phyloP scores from a whole-genome alignment of 2,888 invertebrate genomes.

The Brachypterus glaber region DNA sequence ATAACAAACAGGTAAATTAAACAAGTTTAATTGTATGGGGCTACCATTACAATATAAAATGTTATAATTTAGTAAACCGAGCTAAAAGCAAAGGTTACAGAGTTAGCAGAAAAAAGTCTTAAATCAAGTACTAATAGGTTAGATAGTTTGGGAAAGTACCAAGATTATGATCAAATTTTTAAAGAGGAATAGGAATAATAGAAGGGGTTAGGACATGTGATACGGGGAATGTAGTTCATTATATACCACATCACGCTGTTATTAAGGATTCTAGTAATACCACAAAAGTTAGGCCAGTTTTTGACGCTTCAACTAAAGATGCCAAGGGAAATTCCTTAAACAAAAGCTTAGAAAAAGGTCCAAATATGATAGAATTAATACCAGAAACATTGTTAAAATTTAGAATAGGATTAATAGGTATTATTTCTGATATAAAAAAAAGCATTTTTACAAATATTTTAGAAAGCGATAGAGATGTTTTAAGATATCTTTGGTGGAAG shows the following conservation, averaged over 20 bases:
- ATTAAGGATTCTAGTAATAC: slow-evolving; percentile 20
- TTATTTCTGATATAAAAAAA: slow-evolving; percentile 21
- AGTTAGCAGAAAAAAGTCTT: no score
- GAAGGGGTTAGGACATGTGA: no score
- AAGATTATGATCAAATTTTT: no score
- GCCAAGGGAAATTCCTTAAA: slow-evolving; percentile 23
- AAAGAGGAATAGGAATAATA: no score
- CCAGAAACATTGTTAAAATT: slow-evolving; percentile 12
- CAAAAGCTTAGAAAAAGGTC: slow-evolving; percentile 24
- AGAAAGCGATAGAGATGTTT: slow-evolving; percentile 19
- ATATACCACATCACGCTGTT: slow-evolving; percentile 24
- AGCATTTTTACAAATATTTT: slow-evolving; percentile 4
- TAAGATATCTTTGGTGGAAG: slow-evolving; percentile 20
- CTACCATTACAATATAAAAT: no score
- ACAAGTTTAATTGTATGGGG: no score
- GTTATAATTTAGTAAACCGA: no score
- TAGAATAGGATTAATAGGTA: slow-evolving; percentile 13
- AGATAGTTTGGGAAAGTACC: no score
- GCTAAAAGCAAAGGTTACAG: no score
- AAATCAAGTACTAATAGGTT: no score
- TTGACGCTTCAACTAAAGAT: slow-evolving; percentile 23
- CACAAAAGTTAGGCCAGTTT: slow-evolving; percentile 25
- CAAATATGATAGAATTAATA: slow-evolving; percentile 22
- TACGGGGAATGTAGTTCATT: no score
- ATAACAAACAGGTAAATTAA: no score